Evolutionary conservation across 2,888 invertebrate genomes (phyloP).

Genomic region (Zelleria hepariella): DNA sequence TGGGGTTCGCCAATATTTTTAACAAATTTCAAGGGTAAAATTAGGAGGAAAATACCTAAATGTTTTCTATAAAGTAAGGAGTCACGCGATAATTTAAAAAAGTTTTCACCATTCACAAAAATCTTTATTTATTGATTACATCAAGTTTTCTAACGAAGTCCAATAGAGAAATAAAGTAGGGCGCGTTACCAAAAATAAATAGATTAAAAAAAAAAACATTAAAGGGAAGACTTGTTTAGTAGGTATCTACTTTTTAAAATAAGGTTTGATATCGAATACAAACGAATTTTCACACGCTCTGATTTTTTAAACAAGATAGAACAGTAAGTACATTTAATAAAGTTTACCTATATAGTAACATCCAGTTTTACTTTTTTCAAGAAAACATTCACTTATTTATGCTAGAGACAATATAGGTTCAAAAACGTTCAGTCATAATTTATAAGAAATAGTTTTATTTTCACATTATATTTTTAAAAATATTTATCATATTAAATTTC

Average conservation of each 20-base stretch:
- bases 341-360: neutral
- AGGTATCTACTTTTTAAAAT: too few relatives aligned
- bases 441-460: conserved; percentile 49
- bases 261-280: too few relatives aligned
- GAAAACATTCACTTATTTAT: neutral
- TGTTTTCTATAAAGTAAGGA: too few relatives aligned
- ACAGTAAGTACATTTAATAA: neutral
- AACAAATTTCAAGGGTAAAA: too few relatives aligned
- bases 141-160: neutral
- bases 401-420: conserved; percentile 40
- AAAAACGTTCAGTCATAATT: conserved; percentile 63
- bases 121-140: neutral
- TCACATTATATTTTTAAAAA: conserved; percentile 22
- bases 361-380: neutral
- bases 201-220: neutral
- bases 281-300: too few relatives aligned
- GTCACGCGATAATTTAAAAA: neutral
- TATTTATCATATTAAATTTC: conserved; percentile 31
- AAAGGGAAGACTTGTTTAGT: neutral
- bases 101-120: neutral
- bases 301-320: too few relatives aligned
- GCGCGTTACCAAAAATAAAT: neutral
- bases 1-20: too few relatives aligned
- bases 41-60: too few relatives aligned
- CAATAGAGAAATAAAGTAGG: neutral